Conservation (phyloP, 2,888 invertebrate genomes). For the Plemyria rubiginata region DNA sequence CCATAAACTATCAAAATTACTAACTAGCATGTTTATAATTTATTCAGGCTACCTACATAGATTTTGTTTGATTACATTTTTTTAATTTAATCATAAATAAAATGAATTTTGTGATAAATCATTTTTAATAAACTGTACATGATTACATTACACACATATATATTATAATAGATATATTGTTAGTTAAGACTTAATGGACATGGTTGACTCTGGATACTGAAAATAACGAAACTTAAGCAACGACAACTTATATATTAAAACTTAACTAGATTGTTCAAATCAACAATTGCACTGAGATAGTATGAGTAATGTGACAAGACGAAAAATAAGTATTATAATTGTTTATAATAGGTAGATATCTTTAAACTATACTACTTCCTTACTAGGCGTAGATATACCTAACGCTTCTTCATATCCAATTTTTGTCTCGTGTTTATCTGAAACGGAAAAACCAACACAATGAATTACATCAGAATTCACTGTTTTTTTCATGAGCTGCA, state of each 20-base stretch:
- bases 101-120: conserved; percentile 55
- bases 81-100: conserved; percentile 27
- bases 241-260: conserved; percentile 54
- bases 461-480: no score
- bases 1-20: not conserved
- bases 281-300: conserved; percentile 79
- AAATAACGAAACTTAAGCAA: conserved; percentile 60
- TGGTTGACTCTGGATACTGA: conserved; percentile 67
- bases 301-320: conserved; percentile 58
- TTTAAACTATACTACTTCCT: conserved; percentile 88
- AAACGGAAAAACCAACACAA: conserved; percentile 40
- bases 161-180: conserved; percentile 43
- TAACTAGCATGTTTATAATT: no score
- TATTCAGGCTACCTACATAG: no score
- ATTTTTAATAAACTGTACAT: conserved; percentile 80
- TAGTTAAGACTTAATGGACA: conserved; percentile 71
- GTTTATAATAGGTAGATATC: conserved; percentile 38
- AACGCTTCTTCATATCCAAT: conserved; percentile 95
- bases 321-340: conserved; percentile 41
- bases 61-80: no score
- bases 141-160: conserved; percentile 52
- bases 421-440: conserved; percentile 85
- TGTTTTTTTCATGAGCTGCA: no score
- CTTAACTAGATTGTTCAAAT: conserved; percentile 72
- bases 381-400: conserved; percentile 96